Base-by-base conservation (phyloP, 2,113 vertebrate species). In the Tachuris rubrigastra region DNA sequence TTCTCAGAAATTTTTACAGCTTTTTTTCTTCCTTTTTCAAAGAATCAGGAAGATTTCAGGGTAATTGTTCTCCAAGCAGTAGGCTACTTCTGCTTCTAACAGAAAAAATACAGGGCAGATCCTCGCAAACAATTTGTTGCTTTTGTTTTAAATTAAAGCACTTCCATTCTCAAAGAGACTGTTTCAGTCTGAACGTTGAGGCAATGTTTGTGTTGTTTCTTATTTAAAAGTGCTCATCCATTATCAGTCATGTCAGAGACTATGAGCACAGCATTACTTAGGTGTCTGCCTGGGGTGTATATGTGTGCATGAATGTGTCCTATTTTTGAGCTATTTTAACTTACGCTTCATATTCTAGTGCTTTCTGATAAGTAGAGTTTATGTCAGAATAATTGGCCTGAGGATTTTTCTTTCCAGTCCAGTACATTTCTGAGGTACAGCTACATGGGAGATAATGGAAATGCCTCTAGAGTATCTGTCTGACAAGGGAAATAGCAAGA, bases 361-460 rank as follows among this genome's bases (percentile, higher is more conserved):
- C 90, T 90, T 96, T 94, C 73, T 92, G 95, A 92, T 95, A 97
- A 95, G 90, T 95, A 89, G 90, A 96, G 95, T 95, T 95, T 96
- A 92, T 97, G 90, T 96, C 78, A 95, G 83, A 85, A 95, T 97
- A 97, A 97, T 94, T 94, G 71, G 88, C 92, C 91, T 66, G 62
- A 92, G 83, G 93, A 94, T 89, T 95, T 87, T 92, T 95, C 90
- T 96, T 96, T 95, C 94, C 92, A 90, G 87, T 85, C 91, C 89
- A 93, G 74, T 97, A 93, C 95, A 87, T 94, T 97, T 96, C 87
- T 84, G 92, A 80, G 76, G 89, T 90, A 94, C 93, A 93, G 75
- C 84, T 96, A 95, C 84, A 85, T 75, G 88, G 84, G 88, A 92
- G 95, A 96, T 96, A 74, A 74, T 93, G 67, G 52, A 92, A 90